phyloP scores from a whole-genome alignment of 2,797 vertebrate genomes.

The Cirrhinus molitorella region DNA sequence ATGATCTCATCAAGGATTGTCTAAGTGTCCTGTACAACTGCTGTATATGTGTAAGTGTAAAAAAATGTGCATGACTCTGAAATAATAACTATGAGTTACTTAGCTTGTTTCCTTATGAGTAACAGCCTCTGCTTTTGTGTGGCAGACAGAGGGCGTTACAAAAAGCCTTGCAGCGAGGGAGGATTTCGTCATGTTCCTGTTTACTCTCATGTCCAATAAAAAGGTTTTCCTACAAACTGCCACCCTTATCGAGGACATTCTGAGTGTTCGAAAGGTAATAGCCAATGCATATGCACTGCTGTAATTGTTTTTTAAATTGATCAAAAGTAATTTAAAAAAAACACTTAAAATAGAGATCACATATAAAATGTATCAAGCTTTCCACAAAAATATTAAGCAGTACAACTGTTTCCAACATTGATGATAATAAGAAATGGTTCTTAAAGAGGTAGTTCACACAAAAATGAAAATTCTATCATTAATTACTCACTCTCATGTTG shows the following conservation, averaged over 20 bases:
- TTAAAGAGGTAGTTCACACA: too few relatives aligned
- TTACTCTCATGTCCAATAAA: constrained; percentile 98
- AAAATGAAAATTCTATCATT: too few relatives aligned
- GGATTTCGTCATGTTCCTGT: constrained; percentile 96
- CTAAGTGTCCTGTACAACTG: constrained; percentile 98
- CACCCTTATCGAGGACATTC: constrained; percentile 96
- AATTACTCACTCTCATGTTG: too few relatives aligned
- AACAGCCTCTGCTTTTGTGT: constrained; percentile 50
- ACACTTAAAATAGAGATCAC: too few relatives aligned
- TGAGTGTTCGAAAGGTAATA: constrained; percentile 95
- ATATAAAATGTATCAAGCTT: too few relatives aligned
- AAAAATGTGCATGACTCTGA: not conserved
- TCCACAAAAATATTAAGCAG: too few relatives aligned
- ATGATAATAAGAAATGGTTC: too few relatives aligned
- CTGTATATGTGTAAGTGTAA: constrained; percentile 95
- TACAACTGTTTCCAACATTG: too few relatives aligned
- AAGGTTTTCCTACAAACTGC: constrained; percentile 98
- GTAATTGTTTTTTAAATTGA: too few relatives aligned
- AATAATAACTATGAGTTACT: not conserved
- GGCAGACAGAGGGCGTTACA: constrained; percentile 92
- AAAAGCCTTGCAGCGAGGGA: constrained; percentile 93
- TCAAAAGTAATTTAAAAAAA: too few relatives aligned
- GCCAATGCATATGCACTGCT: not conserved
- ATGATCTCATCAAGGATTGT: constrained; percentile 97
- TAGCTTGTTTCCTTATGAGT: not conserved